phyloP scores from a whole-genome alignment of 2,888 invertebrate genomes.

The Drosophila demipolita region DNA sequence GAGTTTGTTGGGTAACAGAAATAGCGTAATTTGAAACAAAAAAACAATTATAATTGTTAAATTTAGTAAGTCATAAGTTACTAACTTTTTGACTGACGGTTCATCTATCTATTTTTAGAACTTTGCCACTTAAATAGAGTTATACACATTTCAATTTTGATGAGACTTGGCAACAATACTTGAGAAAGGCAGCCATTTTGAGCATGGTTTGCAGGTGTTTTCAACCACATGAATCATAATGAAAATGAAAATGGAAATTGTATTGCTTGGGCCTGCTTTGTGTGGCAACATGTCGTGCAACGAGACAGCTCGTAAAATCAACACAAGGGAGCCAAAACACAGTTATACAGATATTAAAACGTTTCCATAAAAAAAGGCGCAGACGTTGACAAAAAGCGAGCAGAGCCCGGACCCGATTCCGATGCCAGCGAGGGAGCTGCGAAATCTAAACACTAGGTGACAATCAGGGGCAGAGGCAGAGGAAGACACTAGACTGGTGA shows the following conservation, averaged over 20 bases:
- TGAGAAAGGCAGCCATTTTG: slow-evolving; percentile 12
- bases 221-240: slow-evolving; percentile 38
- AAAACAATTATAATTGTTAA: neutral
- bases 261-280: slow-evolving; percentile 35
- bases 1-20: neutral
- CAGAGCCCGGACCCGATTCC: slow-evolving; percentile 7
- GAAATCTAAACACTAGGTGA: slow-evolving; percentile 64
- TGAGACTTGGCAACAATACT: neutral
- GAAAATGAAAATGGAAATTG: slow-evolving; percentile 11
- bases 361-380: slow-evolving; percentile 51
- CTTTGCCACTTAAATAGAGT: neutral
- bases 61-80: neutral
- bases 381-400: slow-evolving; percentile 36
- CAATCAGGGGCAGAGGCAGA: slow-evolving; percentile 54
- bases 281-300: slow-evolving; percentile 39
- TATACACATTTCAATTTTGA: neutral
- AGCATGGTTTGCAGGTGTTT: slow-evolving; percentile 40
- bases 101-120: neutral
- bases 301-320: slow-evolving; percentile 56
- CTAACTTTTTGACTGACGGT: neutral
- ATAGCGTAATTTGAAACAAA: neutral
- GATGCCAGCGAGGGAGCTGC: slow-evolving; percentile 50
- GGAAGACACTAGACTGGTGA: slow-evolving; percentile 8
- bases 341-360: slow-evolving; percentile 71
- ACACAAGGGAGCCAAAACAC: slow-evolving; percentile 50